Evolutionary conservation across 2,888 invertebrate genomes (phyloP).

Genomic region (Ecliptopera silaceata): DNA sequence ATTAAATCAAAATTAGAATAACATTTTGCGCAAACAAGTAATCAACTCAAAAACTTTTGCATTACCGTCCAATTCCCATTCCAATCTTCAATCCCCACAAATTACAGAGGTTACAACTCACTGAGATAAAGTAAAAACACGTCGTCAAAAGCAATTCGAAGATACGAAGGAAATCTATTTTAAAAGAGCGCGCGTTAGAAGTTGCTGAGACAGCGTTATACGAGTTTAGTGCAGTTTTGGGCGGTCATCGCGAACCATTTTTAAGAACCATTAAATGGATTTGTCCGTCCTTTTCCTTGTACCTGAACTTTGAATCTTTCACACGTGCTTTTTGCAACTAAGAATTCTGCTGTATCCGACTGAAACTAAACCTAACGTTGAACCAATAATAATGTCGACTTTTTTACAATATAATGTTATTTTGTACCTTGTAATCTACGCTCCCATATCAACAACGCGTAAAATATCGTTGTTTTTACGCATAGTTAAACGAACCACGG

Average conservation of each 20-base stretch:
- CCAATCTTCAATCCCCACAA: constrained; percentile 20
- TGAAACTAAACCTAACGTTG: too few relatives aligned
- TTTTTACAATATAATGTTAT: too few relatives aligned
- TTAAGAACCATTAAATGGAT: constrained; percentile 58
- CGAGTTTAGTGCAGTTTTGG: constrained; percentile 45
- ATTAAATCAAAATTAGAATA: constrained; percentile 14
- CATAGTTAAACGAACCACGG: too few relatives aligned
- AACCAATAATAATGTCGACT: too few relatives aligned
- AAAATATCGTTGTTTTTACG: too few relatives aligned
- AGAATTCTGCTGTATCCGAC: too few relatives aligned
- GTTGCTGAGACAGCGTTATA: constrained; percentile 51
- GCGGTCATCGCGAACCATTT: constrained; percentile 52
- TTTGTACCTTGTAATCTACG: too few relatives aligned
- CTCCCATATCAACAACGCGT: too few relatives aligned
- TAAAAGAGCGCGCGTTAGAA: constrained; percentile 35
- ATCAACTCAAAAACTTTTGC: constrained; percentile 10
- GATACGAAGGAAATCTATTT: constrained; percentile 32
- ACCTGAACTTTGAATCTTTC: constrained; percentile 44
- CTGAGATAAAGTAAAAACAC: constrained; percentile 33
- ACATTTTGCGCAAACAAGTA: constrained; percentile 13
- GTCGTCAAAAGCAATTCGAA: constrained; percentile 39
- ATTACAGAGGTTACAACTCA: constrained; percentile 29
- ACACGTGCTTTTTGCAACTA: constrained; percentile 3
- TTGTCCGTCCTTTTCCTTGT: constrained; percentile 62
- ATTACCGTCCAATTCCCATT: constrained; percentile 4